Base-by-base conservation (phyloP, 2,113 vertebrate genomes). In the Prietella phreatophila region DNA sequence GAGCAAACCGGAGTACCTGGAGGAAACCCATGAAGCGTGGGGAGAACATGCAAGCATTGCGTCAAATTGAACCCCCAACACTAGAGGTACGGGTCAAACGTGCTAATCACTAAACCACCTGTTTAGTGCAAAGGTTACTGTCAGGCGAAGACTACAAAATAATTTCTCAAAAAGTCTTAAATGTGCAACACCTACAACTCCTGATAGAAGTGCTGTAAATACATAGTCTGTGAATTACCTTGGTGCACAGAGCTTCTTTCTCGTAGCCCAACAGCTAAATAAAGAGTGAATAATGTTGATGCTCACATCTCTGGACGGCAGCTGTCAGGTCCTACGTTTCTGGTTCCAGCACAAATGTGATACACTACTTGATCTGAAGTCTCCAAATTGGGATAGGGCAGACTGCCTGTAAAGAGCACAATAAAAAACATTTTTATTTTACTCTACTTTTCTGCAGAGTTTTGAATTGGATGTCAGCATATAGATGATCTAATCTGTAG, bases 251-350 rank as follows among this genome's bases (percentile, higher is more conserved):
- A n/a, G 47, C 42, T 15, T 20, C 9, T 10, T 65, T 65, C 27
- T 60, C 20, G 19, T 25, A 61, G 33, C 20, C 5, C 5, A 82
- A 75, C 5, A 73, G 53, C 30, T 19, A 69, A 56, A 75, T 58
- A 42, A 73, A 75, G 22, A 42, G 10, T 13, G 22, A 82, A 61
- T 82, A 17, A 82, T 27, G 20, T 8, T 20, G 22, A 15, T 7
- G 88, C 94, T 94, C 65, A 96, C 95, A 95, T 94, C 86, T 96
- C 94, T 67, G 92, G 91, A 47, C 94, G 92, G 92, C 95, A 95
- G 83, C 92, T 91, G 0, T 92, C 91, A 7, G 95, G 95, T 20
- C 92, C 93, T 58, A 86, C 30, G 83, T 95, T 95, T 85, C 93
- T 94, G 27, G 93, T 90, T 71, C 95, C 95, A 60, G 94, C 89